A percentile compares a stretch with the other conserved stretches of the same genome.
Evolutionary conservation across 2,797 vertebrate genomes (phyloP).

Genomic region (Poecilia velifera): DNA sequence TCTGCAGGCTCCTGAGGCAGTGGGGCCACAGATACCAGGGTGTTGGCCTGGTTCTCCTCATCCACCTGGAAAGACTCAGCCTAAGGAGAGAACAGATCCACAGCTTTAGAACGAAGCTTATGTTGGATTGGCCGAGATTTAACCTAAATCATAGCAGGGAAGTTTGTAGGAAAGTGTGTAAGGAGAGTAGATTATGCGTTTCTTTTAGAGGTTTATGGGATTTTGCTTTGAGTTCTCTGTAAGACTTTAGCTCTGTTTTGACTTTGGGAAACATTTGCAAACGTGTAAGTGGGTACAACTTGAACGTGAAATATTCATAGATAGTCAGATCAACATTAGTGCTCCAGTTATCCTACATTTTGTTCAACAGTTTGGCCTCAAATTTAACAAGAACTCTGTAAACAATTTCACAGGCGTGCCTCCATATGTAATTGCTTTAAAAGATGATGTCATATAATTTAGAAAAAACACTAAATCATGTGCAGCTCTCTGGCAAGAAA

Average conservation of each 20-base stretch:
- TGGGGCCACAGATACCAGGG: constrained; percentile 85
- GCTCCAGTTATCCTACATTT: constrained; percentile 1
- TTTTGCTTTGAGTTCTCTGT: constrained; percentile 41
- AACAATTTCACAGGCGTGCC: constrained; percentile 49
- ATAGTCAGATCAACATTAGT: background rate
- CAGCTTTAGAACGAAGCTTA: background rate
- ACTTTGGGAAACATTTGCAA: background rate
- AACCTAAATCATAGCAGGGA: background rate
- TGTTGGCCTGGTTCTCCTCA: constrained; percentile 89
- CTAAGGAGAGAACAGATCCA: constrained; percentile 65
- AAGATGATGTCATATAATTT: constrained; percentile 53
- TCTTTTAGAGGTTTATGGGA: constrained; percentile 45
- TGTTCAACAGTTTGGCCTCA: constrained; percentile 5
- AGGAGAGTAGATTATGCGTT: constrained; percentile 24
- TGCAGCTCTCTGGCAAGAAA: constrained; percentile 33
- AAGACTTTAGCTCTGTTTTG: constrained; percentile 4
- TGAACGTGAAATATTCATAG: background rate
- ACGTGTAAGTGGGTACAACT: background rate
- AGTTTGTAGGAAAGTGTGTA: constrained; percentile 1
- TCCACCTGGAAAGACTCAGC: constrained; percentile 91
- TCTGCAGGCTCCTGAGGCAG: constrained; percentile 83
- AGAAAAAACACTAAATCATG: constrained; percentile 46
- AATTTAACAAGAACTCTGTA: constrained; percentile 13
- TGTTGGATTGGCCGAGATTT: background rate
- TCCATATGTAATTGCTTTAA: constrained; percentile 53